Conservation (phyloP, 2,797 vertebrate genomes). For the Sphaeramia orbicularis region DNA sequence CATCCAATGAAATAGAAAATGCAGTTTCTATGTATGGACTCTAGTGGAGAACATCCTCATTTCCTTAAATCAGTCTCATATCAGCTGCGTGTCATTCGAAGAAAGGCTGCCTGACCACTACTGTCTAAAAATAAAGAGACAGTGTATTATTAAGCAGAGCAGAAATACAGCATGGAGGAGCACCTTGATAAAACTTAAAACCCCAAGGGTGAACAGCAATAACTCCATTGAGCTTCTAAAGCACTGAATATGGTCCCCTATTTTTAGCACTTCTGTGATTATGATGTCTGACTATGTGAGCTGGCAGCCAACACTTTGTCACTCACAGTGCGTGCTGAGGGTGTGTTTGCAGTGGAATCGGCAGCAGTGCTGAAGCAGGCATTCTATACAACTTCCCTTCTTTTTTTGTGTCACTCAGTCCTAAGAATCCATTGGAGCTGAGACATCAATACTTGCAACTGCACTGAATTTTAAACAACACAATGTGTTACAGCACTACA, state of each 20-base stretch:
- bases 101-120: constrained; percentile 39
- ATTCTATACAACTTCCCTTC: constrained; percentile 50
- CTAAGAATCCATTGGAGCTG: constrained; percentile 35
- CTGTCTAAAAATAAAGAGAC: constrained; percentile 61
- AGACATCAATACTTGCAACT: constrained; percentile 40
- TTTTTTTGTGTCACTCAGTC: constrained; percentile 43
- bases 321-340: constrained; percentile 58
- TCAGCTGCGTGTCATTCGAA: constrained; percentile 43
- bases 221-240: constrained; percentile 58
- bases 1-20: constrained; percentile 41
- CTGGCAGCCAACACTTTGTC: constrained; percentile 74
- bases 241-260: constrained; percentile 62
- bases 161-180: constrained; percentile 17
- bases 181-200: constrained; percentile 40
- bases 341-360: constrained; percentile 55
- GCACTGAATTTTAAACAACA: constrained; percentile 48
- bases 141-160: constrained; percentile 57
- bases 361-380: constrained; percentile 46
- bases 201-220: constrained; percentile 29
- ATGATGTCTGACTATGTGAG: constrained; percentile 75
- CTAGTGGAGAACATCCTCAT: neutral
- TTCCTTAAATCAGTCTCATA: constrained; percentile 7
- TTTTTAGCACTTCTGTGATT: constrained; percentile 80
- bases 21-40: constrained; percentile 45
- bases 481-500: constrained; percentile 24